Evolutionary conservation across 2,888 invertebrate genomes (phyloP).

Genomic region (Scaeva pyrastri): DNA sequence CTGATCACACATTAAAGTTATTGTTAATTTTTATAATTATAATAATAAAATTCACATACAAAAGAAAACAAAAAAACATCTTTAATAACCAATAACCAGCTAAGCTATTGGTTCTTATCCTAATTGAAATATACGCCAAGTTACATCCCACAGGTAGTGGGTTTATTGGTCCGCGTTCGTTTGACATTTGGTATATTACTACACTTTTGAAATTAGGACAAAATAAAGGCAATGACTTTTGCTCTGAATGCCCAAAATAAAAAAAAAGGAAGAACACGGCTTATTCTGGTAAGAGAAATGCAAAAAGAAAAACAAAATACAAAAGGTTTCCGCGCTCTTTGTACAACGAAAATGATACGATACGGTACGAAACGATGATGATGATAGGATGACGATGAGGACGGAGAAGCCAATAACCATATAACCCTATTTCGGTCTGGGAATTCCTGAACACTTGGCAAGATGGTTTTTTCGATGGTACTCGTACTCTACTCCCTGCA

Average conservation of each 20-base stretch:
- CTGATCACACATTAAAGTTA: too few relatives aligned
- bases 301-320: constrained; percentile 63
- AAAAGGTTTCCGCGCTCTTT: constrained; percentile 71
- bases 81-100: constrained; percentile 52
- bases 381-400: constrained; percentile 40
- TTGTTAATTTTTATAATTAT: too few relatives aligned
- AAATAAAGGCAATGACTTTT: constrained; percentile 73
- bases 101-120: constrained; percentile 42
- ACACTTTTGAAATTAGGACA: constrained; percentile 71
- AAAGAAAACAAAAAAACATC: constrained; percentile 16
- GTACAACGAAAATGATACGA: constrained; percentile 36
- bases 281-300: constrained; percentile 49
- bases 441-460: constrained; percentile 66
- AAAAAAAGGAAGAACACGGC: constrained; percentile 42
- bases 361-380: constrained; percentile 22
- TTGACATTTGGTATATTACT: constrained; percentile 34
- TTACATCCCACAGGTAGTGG: constrained; percentile 16
- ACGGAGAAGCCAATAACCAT: constrained; percentile 71
- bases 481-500: constrained; percentile 60
- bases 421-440: constrained; percentile 67
- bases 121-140: constrained; percentile 56
- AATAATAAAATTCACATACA: too few relatives aligned
- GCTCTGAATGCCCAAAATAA: constrained; percentile 69
- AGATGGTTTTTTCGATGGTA: constrained; percentile 39
- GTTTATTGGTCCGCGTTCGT: background rate